Evolutionary conservation across 2,888 invertebrate genomes (phyloP).

Genomic region (Acanthosepion esculentum): DNA sequence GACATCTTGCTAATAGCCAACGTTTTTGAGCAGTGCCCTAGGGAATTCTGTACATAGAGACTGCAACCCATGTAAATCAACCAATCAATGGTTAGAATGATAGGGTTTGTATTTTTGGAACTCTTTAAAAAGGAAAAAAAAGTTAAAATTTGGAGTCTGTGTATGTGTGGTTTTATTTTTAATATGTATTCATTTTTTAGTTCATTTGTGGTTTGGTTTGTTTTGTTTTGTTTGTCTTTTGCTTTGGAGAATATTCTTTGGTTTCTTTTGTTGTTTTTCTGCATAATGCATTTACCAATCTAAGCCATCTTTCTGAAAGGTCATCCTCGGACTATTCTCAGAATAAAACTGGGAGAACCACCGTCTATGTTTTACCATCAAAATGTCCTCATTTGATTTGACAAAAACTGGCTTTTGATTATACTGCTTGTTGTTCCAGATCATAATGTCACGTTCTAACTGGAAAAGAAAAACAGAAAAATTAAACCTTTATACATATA

Average conservation of each 20-base stretch:
- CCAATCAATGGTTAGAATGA: too few species aligned
- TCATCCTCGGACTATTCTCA: slow-evolving; percentile 79
- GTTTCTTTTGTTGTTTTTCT: not conserved
- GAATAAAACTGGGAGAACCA: slow-evolving; percentile 93
- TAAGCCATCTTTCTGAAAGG: slow-evolving; percentile 63
- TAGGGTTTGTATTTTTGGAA: not conserved
- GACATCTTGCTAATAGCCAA: not conserved
- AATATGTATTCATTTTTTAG: too few species aligned
- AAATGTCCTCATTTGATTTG: slow-evolving; percentile 81
- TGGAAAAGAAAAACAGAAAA: slow-evolving; percentile 74
- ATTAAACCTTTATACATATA: not conserved
- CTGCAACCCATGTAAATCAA: not conserved
- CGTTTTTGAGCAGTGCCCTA: not conserved
- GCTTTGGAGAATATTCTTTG: not conserved
- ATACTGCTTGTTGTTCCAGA: slow-evolving; percentile 91
- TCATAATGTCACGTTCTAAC: slow-evolving; percentile 88
- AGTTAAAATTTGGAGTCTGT: not conserved
- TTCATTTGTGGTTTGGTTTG: not conserved
- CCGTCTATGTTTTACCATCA: slow-evolving; percentile 83
- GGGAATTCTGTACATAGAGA: not conserved
- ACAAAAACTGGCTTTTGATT: slow-evolving; percentile 83
- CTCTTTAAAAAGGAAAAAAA: not conserved
- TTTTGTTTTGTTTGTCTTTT: not conserved
- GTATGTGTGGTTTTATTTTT: not conserved
- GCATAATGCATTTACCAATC: slow-evolving; percentile 59